Evolutionary conservation across 2,888 invertebrate species (phyloP).

Genomic region (Linnaemya vulpina): DNA sequence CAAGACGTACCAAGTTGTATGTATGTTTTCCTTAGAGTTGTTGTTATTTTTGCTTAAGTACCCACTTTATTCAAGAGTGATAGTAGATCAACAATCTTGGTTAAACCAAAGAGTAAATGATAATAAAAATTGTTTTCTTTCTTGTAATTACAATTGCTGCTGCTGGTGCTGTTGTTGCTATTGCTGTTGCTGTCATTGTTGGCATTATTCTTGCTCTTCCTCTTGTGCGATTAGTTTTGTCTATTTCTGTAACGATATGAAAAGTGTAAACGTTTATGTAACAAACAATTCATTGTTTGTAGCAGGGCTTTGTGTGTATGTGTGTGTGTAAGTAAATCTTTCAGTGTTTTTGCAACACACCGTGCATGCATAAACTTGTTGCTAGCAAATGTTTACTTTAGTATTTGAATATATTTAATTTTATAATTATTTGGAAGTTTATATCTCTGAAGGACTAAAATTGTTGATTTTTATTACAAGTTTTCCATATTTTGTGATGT

Average conservation of each 20-base stretch:
- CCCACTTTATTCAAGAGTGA: slow-evolving; percentile 30
- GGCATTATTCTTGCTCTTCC: slow-evolving; percentile 40
- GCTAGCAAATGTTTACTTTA: slow-evolving; percentile 22
- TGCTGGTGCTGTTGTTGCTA: slow-evolving; percentile 12
- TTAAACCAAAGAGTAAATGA: slow-evolving; percentile 60
- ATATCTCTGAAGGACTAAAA: background rate
- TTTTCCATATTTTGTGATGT: too few relatives aligned
- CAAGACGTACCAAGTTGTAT: background rate
- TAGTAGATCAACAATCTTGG: slow-evolving; percentile 63
- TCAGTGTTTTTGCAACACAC: background rate
- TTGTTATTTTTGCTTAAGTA: slow-evolving; percentile 44
- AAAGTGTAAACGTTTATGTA: slow-evolving; percentile 67
- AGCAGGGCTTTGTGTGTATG: background rate
- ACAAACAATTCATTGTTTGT: slow-evolving; percentile 17
- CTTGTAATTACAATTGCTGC: slow-evolving; percentile 13
- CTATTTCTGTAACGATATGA: slow-evolving; percentile 44
- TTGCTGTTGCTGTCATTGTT: slow-evolving; percentile 13
- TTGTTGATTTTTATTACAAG: background rate
- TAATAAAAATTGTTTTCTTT: slow-evolving; percentile 42
- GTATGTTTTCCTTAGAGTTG: slow-evolving; percentile 37
- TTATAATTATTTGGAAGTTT: background rate
- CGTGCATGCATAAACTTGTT: slow-evolving; percentile 15
- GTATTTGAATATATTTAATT: slow-evolving; percentile 3
- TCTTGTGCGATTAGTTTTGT: slow-evolving; percentile 18
- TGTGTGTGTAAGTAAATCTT: background rate